These are phyloP conservation scores for Ctenicera cuprea DNA, from an alignment of 2,888 invertebrate species.

Conservation along the genomic window DNA sequence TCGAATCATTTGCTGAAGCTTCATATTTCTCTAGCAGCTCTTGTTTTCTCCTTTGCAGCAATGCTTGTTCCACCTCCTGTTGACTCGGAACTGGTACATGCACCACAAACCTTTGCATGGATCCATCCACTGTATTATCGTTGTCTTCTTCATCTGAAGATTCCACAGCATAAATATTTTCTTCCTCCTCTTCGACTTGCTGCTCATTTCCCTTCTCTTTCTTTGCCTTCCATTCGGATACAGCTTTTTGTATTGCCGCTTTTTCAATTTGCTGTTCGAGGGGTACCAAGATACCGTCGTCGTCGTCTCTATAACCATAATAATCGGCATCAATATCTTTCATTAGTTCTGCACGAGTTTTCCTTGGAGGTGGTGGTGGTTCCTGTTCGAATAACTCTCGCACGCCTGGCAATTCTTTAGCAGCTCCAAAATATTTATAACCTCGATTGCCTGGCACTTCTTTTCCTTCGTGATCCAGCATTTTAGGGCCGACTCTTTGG, in stretches of 20 bases:
- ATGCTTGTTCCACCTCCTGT: conserved; percentile 94
- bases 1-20: conserved; percentile 62
- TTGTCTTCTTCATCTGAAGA: conserved; percentile 68
- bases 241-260: conserved; percentile 77
- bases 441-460: conserved; percentile 99
- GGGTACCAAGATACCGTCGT: conserved; percentile 95
- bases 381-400: conserved; percentile 98
- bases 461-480: conserved; percentile 94
- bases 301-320: conserved; percentile 99
- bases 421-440: conserved; percentile 99
- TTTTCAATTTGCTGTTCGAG: conserved; percentile 89
- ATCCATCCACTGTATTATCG: conserved; percentile 23
- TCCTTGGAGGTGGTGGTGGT: conserved; percentile 91
- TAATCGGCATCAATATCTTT: conserved; percentile 99
- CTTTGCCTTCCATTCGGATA: conserved; percentile 84
- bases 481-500: conserved; percentile 91
- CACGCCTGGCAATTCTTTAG: conserved; percentile 97
- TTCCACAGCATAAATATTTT: conserved; percentile 81
- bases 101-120: conserved; percentile 80
- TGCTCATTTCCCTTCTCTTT: conserved; percentile 76
- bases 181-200: conserved; percentile 80
- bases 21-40: conserved; percentile 91
- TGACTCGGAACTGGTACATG: conserved; percentile 97
- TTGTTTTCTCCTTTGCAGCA: conserved; percentile 92
- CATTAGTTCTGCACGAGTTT: conserved; percentile 97